Conservation (phyloP, 2,113 vertebrate species). For the Fulica atra region DNA sequence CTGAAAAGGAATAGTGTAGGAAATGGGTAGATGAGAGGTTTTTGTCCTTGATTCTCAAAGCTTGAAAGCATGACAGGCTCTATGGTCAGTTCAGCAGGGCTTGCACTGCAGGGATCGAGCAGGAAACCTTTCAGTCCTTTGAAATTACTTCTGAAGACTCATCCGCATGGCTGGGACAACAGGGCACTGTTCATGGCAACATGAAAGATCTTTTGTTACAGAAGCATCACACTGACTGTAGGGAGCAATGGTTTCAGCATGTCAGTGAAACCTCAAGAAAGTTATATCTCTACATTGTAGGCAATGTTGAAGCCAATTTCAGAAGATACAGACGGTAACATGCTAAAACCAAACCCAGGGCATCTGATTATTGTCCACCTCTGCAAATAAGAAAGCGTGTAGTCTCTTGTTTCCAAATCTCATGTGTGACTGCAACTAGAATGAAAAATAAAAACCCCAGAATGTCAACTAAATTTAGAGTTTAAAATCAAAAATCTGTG, state of each 20-base stretch:
- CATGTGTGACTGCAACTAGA: not conserved
- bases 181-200: not conserved
- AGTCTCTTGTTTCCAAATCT: not conserved
- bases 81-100: not conserved
- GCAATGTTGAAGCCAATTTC: not conserved
- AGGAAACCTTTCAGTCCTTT: not conserved
- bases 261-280: not conserved
- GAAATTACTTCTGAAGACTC: not conserved
- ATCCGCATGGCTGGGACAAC: accelerated
- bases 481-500: too few species aligned
- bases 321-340: not conserved
- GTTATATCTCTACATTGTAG: not conserved
- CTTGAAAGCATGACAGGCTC: not conserved
- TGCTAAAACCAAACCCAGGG: not conserved
- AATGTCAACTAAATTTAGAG: not conserved
- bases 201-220: not conserved
- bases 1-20: too few species aligned
- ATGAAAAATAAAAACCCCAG: not conserved
- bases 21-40: not conserved
- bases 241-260: not conserved
- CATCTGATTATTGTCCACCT: accelerated
- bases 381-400: not conserved
- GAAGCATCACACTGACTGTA: not conserved
- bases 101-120: not conserved
- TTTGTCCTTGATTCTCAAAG: not conserved